A percentile compares a stretch with the other conserved stretches of the same genome.
Evolutionary conservation across 2,888 invertebrate genomes (phyloP).

Genomic region (Hedychridium roseum): DNA sequence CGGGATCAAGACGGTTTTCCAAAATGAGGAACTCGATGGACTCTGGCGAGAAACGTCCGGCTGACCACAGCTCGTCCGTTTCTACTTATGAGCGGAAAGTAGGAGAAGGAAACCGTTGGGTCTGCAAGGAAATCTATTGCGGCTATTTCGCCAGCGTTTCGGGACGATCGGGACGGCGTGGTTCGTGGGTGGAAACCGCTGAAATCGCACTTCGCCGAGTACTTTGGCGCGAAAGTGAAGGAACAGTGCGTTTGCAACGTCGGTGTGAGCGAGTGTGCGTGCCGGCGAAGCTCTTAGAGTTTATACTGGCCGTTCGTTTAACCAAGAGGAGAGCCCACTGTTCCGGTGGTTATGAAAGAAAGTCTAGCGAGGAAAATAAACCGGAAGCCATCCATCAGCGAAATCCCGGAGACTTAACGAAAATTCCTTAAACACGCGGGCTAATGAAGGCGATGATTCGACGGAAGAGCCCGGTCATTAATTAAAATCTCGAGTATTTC

Average conservation of each 20-base stretch:
- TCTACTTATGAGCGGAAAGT: too few species aligned
- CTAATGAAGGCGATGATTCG: too few species aligned
- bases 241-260: neutral
- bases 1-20: too few species aligned
- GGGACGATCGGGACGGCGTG: constrained; percentile 20
- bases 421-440: too few species aligned
- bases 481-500: too few species aligned
- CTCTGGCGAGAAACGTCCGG: too few species aligned
- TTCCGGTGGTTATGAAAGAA: constrained; percentile 10
- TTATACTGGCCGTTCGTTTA: constrained; percentile 20
- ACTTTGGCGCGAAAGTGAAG: constrained; percentile 18
- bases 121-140: constrained; percentile 14
- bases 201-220: constrained; percentile 38
- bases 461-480: too few species aligned
- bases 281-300: constrained; percentile 24
- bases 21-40: too few species aligned
- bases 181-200: constrained; percentile 33
- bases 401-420: too few species aligned
- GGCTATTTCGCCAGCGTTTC: constrained; percentile 32
- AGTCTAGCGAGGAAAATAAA: neutral
- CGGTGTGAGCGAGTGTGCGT: constrained; percentile 1
- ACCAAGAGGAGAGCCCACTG: constrained; percentile 17
- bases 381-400: too few species aligned
- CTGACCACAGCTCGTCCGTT: too few species aligned
- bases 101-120: constrained; percentile 4